phyloP scores from a whole-genome alignment of 2,113 vertebrate species.

The Anoura caudifer region DNA sequence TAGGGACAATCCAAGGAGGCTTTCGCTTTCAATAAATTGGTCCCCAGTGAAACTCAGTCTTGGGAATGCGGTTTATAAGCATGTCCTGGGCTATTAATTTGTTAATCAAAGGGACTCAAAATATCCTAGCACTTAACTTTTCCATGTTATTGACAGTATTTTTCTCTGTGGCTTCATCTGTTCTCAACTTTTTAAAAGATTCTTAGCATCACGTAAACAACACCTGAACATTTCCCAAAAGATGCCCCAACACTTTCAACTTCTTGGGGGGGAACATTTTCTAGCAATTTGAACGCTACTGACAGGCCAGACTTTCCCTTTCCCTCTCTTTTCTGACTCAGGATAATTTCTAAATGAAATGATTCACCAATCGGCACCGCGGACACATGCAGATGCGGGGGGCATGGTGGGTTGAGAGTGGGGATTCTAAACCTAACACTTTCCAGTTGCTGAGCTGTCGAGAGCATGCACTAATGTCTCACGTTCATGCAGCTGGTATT shows the following conservation, averaged over 20 bases:
- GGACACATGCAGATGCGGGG: background rate
- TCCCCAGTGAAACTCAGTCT: background rate
- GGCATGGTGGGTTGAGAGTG: background rate
- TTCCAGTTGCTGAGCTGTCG: background rate
- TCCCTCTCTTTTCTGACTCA: background rate
- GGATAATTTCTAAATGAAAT: constrained; percentile 2
- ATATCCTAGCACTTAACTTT: background rate
- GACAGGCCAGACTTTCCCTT: background rate
- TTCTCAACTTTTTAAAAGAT: constrained; percentile 14
- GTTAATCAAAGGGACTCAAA: constrained; percentile 5
- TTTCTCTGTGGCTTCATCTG: background rate
- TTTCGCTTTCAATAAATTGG: background rate
- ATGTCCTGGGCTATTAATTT: background rate
- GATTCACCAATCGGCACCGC: background rate
- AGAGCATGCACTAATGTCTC: background rate
- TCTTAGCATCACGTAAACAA: background rate
- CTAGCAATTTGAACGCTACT: background rate
- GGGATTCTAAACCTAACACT: background rate
- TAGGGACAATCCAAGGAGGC: background rate
- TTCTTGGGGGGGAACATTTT: background rate
- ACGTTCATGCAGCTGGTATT: background rate
- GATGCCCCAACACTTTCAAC: background rate
- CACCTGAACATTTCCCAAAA: constrained; percentile 11
- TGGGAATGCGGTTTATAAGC: background rate
- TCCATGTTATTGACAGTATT: background rate